These are phyloP conservation scores for Martes flavigula DNA, from an alignment of 2,797 vertebrate species.

Conservation along the genomic window DNA sequence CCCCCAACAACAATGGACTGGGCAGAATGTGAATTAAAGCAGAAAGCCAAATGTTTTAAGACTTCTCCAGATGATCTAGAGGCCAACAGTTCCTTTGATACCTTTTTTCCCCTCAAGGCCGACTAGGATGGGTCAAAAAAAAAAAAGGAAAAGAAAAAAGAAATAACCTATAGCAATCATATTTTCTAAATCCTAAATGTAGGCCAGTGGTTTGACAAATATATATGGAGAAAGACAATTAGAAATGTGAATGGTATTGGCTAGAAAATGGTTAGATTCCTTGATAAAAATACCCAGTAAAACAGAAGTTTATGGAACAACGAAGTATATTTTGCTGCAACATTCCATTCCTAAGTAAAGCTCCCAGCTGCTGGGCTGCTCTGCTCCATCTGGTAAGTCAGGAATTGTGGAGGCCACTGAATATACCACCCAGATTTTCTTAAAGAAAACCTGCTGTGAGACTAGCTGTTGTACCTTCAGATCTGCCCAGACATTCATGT, in stretches of 20 bases:
- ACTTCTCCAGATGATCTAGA: neutral
- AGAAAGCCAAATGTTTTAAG: neutral
- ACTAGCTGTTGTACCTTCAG: neutral
- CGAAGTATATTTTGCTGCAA: neutral
- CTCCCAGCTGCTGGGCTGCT: neutral
- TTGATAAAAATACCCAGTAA: neutral
- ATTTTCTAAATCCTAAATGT: constrained; percentile 10
- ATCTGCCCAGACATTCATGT: neutral
- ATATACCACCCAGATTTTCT: neutral
- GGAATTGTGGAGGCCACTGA: neutral
- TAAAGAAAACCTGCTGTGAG: neutral
- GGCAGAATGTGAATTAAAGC: neutral
- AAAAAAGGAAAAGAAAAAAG: neutral
- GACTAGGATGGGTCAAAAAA: neutral
- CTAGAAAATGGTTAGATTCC: neutral
- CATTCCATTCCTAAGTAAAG: neutral
- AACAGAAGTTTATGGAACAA: neutral
- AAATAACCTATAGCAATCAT: neutral
- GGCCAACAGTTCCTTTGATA: neutral
- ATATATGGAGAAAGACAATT: neutral
- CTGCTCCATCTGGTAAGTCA: neutral
- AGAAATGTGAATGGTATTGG: neutral
- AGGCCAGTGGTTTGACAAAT: neutral
- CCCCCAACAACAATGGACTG: neutral
- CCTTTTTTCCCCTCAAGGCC: neutral